A percentile compares a stretch with the other conserved stretches of the same genome.
Evolutionary conservation across 2,113 vertebrate species (phyloP).

Genomic region (Bucco capensis): DNA sequence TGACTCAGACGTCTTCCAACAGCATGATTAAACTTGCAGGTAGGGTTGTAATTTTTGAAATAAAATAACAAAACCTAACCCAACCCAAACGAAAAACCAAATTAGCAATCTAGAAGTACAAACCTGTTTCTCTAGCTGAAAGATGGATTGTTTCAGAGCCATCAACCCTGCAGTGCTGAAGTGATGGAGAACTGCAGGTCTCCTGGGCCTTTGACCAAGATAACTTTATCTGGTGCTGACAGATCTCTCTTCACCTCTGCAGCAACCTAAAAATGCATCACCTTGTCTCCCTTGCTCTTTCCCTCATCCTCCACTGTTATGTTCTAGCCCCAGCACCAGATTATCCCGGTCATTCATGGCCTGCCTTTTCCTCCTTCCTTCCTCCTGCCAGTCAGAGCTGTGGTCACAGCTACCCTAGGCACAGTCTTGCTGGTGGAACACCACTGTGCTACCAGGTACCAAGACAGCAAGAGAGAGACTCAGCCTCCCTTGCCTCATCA

Average conservation of each 20-base stretch:
- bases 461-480: background rate
- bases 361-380: background rate
- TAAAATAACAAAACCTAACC: background rate
- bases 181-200: fast-evolving
- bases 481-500: background rate
- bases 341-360: fast-evolving
- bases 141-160: background rate
- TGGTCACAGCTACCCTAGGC: background rate
- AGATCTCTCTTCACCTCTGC: background rate
- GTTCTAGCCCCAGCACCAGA: background rate
- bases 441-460: background rate
- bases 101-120: background rate
- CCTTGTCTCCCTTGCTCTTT: background rate
- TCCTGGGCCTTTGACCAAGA: background rate
- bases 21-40: background rate
- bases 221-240: background rate
- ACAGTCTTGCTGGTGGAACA: background rate
- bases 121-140: background rate
- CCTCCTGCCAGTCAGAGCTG: background rate
- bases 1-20: background rate
- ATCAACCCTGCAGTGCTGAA: background rate
- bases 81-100: background rate
- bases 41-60: background rate
- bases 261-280: background rate
- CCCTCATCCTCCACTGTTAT: background rate